A percentile compares a stretch with the other conserved stretches of the same genome.
These are phyloP conservation scores for Anguilla obscura DNA, from an alignment of 2,797 vertebrate genomes.

Conservation along the genomic window DNA sequence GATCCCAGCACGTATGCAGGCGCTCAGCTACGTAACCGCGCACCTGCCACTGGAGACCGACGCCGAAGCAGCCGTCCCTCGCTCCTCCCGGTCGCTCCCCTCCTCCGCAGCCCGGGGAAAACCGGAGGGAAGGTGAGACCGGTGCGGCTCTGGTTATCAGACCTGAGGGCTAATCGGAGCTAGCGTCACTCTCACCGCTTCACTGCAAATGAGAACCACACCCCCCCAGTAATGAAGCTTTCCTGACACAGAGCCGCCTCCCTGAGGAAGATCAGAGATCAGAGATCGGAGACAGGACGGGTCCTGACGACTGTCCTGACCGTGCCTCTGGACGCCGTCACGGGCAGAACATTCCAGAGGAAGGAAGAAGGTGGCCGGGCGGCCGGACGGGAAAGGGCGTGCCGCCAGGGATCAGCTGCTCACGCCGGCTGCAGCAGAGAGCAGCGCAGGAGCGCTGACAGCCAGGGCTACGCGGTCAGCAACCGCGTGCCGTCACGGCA, in stretches of 20 bases:
- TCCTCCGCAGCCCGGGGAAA: neutral
- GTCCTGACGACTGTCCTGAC: too few species aligned
- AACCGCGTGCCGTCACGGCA: too few species aligned
- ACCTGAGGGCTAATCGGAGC: neutral
- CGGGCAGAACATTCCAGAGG: neutral
- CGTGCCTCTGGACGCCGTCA: neutral
- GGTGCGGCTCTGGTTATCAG: neutral
- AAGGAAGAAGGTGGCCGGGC: neutral
- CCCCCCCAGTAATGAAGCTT: neutral
- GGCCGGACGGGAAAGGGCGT: neutral
- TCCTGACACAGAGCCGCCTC: neutral
- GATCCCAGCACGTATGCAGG: neutral
- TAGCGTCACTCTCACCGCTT: neutral
- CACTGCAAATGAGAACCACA: constrained; percentile 8
- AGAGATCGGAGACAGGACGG: too few species aligned
- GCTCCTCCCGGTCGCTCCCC: neutral
- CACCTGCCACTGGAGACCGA: neutral
- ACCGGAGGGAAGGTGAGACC: neutral
- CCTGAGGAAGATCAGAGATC: neutral
- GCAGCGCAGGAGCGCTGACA: neutral
- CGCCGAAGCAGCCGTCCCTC: neutral
- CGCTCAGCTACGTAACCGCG: neutral
- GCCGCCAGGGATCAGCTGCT: neutral
- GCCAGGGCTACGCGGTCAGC: neutral
- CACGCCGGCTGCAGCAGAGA: neutral